Evolutionary conservation across 2,888 invertebrate genomes (phyloP), one percentile per base, ranked within the genome.

Genomic region (Eristalis pertinax): DNA sequence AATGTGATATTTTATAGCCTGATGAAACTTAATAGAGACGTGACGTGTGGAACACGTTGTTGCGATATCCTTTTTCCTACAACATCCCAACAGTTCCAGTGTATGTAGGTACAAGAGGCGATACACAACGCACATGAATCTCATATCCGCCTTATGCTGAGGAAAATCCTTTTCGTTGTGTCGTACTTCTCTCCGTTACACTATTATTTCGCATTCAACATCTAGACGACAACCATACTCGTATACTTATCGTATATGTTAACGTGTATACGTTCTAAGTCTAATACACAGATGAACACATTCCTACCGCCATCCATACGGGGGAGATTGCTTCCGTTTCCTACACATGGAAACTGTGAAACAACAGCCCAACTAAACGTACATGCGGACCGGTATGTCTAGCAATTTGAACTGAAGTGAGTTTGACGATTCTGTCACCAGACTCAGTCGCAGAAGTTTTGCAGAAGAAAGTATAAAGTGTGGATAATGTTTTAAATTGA

Each of bases 11-110:
- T 87, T 87, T 87, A 87, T 87, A 80, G 87, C 84, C 84, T 87
- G 87, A 84, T 87, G 84, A 87, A 87, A 87, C 79, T 87, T 87
- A 87, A 87, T 87, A 87, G 87, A 87, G 87, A 84, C 87, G 84
- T 87, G 87, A 87, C 65, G 83, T 87, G 79, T 79, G 83, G 84
- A 84, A 76, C 84, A 87, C 87, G 84, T 84, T 87, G 84, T 80
- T 84, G 84, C 72, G 87, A 87, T 87, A 87, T 84, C 78, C 87
- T 80, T 73, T 76, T 84, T 69, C 76, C 73, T 65, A 72, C 67
- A 50, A 64, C n/a, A 64, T 64, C 68, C n/a, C n/a, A n/a, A n/a
- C n/a, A n/a, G 63, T 38, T 35, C 38, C 56, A n/a, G 38, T 74
- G 63, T 69, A 72, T 60, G 68, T 58, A 32, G 43, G 58, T 29